Evolutionary conservation across 2,888 invertebrate genomes (phyloP), one percentile per base, ranked within the genome.

Genomic region (Furcula furcula): DNA sequence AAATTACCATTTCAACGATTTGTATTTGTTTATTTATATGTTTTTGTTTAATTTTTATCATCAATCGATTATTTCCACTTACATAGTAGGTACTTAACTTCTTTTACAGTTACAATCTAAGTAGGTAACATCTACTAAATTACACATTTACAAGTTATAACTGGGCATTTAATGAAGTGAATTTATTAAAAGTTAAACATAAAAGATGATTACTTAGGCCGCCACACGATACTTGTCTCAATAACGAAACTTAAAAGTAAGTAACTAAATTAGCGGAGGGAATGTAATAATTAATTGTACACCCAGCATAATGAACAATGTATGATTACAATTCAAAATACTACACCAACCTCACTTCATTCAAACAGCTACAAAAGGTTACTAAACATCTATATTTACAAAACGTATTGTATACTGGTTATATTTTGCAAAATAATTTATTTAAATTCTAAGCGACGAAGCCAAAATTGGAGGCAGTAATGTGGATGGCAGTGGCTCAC

Each of bases 391-490:
- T 72, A 74, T 83, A 86, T 87, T 79, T 86, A 87, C 86, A 87
- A 62, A 63, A 64, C 59, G 64, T 46, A 60, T 46, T 61, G 65
- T 54, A 65, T 68, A 67, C 56, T 69, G 67, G 67, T 71, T 76
- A 79, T 76, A 81, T 83, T 82, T 85, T 78, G 80, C 76, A 78
- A 83, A 84, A 84, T 84, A 85, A 85, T 78, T 85, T 83, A 82
- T 72, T 65, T 55, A 47, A 43, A 40, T 40, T 55, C 53, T 46
- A 44, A 46, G 38, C 43, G 40, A 25, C 36, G 40, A 55, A 37
- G 37, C 22, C 35, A 11, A 4, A 11, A 16, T 11, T 28, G 11
- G 16, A 2, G 11, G 11, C 10, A 18, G 16, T 28, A 18, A 28
- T 11, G 10, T 28, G 7, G 16, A 18, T 7, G 14, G 26, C 5